These are phyloP conservation scores for Epirrhoe alternata DNA, from an alignment of 2,888 invertebrate genomes.

Conservation along the genomic window DNA sequence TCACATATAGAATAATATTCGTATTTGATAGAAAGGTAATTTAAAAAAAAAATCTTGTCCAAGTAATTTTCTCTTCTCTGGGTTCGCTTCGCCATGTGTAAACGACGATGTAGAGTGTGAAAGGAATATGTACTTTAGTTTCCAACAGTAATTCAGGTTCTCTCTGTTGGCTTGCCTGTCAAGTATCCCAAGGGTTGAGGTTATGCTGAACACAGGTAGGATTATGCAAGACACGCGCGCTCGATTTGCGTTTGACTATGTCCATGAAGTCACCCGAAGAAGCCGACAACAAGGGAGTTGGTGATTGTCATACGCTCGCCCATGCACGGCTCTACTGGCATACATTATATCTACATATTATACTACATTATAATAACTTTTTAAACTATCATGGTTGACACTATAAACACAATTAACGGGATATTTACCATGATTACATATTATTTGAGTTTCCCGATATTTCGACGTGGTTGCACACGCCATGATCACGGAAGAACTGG, in stretches of 20 bases:
- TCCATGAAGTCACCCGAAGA: constrained; percentile 11
- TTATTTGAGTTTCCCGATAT: too few relatives aligned
- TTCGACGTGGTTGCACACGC: too few relatives aligned
- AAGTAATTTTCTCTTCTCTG: too few relatives aligned
- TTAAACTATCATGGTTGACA: too few relatives aligned
- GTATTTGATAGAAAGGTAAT: neutral
- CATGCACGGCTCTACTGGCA: neutral
- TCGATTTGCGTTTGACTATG: constrained; percentile 19
- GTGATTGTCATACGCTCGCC: constrained; percentile 6
- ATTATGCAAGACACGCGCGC: constrained; percentile 13
- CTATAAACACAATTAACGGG: too few relatives aligned
- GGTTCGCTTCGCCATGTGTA: neutral
- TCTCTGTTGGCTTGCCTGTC: constrained; percentile 4
- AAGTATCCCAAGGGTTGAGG: constrained; percentile 9
- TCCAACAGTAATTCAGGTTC: neutral
- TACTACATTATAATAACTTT: neutral
- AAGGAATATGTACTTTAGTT: neutral
- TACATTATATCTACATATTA: neutral
- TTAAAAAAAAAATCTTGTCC: neutral
- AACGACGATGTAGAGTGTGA: neutral
- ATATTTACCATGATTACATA: too few relatives aligned
- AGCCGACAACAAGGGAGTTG: constrained; percentile 3
- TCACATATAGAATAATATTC: neutral
- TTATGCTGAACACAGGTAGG: constrained; percentile 4
- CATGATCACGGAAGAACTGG: too few relatives aligned